Percentiles rank a stretch among this genome's conserved stretches.
Evolutionary conservation across 2,113 vertebrate species (phyloP).

Genomic region (Dromaius novaehollandiae): DNA sequence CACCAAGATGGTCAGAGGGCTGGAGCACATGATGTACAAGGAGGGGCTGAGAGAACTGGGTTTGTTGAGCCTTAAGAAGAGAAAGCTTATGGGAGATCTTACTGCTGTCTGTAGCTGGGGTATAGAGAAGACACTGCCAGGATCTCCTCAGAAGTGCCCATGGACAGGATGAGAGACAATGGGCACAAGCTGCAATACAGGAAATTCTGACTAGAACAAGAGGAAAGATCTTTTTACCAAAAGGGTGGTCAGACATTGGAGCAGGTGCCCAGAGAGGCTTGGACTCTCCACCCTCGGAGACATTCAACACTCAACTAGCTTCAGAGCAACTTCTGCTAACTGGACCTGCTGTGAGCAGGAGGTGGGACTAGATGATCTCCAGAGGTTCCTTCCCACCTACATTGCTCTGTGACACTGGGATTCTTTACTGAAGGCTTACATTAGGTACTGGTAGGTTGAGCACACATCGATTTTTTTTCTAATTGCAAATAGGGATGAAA

Average conservation of each 20-base stretch:
- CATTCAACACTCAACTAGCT: neutral
- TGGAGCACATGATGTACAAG: neutral
- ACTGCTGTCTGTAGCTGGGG: neutral
- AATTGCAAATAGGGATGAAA: neutral
- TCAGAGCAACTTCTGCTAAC: neutral
- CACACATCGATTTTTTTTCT: fast-evolving
- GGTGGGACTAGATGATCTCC: neutral
- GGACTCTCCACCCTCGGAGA: neutral
- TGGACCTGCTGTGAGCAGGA: neutral
- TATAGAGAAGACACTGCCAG: neutral
- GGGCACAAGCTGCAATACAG: neutral
- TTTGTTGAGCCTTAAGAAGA: neutral
- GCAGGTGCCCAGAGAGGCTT: neutral
- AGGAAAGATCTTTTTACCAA: neutral
- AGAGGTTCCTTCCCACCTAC: neutral
- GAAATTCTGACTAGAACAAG: neutral
- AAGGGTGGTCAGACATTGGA: neutral
- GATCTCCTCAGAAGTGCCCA: neutral
- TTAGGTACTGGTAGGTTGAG: neutral
- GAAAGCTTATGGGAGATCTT: neutral
- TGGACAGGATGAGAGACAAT: fast-evolving
- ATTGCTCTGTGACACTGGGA: neutral
- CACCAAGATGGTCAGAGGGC: neutral
- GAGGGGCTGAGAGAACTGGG: neutral
- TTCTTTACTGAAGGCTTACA: neutral